phyloP scores from a whole-genome alignment of 2,888 invertebrate genomes.

The Tachina lurida region DNA sequence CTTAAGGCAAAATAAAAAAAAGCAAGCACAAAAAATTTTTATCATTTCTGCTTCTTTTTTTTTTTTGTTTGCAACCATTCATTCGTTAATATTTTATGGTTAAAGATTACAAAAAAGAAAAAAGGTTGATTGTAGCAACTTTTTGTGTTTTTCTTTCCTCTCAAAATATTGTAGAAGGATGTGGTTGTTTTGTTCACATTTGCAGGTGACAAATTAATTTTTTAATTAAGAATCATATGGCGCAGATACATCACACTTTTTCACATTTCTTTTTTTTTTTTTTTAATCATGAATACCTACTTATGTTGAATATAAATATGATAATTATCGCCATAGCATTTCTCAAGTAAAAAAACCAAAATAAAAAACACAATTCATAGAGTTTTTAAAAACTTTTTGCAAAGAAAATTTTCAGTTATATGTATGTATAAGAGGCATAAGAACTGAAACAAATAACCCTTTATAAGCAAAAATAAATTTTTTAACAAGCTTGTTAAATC shows the following conservation, averaged over 20 bases:
- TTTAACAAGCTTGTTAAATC: background rate
- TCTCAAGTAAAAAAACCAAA: background rate
- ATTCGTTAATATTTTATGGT: conserved; percentile 70
- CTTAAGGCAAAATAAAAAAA: conserved; percentile 12
- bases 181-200: conserved; percentile 6
- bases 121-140: conserved; percentile 20
- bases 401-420: background rate
- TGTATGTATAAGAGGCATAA: background rate
- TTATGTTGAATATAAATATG: conserved; percentile 35
- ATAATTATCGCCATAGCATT: conserved; percentile 40
- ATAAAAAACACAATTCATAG: background rate
- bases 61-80: conserved; percentile 31
- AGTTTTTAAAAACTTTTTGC: background rate
- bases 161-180: conserved; percentile 20
- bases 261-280: background rate
- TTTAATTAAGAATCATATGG: conserved; percentile 68
- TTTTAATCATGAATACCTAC: conserved; percentile 26
- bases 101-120: conserved; percentile 49
- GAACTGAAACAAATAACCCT: conserved; percentile 2
- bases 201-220: conserved; percentile 67
- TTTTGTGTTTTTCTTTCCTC: conserved; percentile 9
- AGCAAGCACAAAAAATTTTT: conserved; percentile 30
- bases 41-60: background rate
- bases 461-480: background rate
- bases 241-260: conserved; percentile 48